Base-by-base conservation (phyloP, 2,888 invertebrate genomes). In the Xanthia togata region DNA sequence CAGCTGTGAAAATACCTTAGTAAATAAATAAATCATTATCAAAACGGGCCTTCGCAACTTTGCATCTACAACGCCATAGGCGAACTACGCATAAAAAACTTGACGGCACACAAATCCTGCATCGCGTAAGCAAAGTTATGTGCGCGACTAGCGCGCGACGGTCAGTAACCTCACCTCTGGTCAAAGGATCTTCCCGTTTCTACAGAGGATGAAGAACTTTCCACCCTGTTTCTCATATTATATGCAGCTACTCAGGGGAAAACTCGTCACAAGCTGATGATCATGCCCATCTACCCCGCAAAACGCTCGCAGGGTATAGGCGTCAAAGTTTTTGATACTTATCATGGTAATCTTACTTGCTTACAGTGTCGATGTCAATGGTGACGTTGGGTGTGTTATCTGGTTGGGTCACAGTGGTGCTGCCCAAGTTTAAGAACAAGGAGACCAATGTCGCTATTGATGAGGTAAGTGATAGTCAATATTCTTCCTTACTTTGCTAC, bases 311-410 rank as follows among this genome's bases (percentile, higher is more conserved):
- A 41, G 31, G 31, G 31, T 60, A n/a, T 5, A 1, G 26, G 14
- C 17, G 59, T 17, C 26, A 59, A 31, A 20, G 31, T 62, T 72
- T n/a, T 17, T 23, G 26, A 57, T 41, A 2, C 31, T 31, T 31
- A 1, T 23, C 4, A 44, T 53, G 35, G 38, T 65, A 41, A 44
- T 50, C 71, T 82, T 81, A 47, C 9, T 93, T 81, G 50, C 9
- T 93, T 92, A 26, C 91, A 96, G 96, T 96, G 67, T 96, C 96
- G 0, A 73, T 95, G 75, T 93, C 94, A 11, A 94, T 95, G 20
- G 86, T 94, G 38, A 92, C 93, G 1, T 83, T 96, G 71, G 96
- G 96, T 4, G 91, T 94, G 20, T 84, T 88, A 3, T 93, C 95
- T 0, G 91, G 92, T 0, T 96, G 96, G 96, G 89, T 94, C 0